A percentile compares a stretch with the other conserved stretches of the same genome.
Evolutionary conservation across 1,140 invertebrate genomes (phyloP).

Genomic region (Drosophila bocki): DNA sequence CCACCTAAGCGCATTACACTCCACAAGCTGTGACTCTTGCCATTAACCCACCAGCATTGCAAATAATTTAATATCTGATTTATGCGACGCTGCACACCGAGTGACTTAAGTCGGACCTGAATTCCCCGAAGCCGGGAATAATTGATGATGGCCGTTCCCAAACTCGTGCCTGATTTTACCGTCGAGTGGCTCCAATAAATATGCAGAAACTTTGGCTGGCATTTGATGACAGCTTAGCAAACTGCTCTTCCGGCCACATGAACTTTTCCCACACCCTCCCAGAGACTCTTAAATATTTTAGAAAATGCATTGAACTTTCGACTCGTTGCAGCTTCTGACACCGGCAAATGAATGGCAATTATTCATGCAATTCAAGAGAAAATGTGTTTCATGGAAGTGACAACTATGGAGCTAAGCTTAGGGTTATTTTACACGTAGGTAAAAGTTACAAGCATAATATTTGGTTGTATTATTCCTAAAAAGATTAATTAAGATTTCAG

Average conservation of each 20-base stretch:
- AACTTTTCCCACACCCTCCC: neutral
- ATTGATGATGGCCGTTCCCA: slow-evolving; percentile 27
- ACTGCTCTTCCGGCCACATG: slow-evolving; percentile 11
- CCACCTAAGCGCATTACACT: slow-evolving; percentile 45
- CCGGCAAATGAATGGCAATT: slow-evolving; percentile 33
- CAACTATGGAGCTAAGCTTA: neutral
- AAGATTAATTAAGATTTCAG: neutral
- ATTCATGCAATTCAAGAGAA: slow-evolving; percentile 14
- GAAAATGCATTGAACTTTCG: slow-evolving; percentile 34
- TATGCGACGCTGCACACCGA: slow-evolving; percentile 44
- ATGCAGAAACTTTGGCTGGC: slow-evolving; percentile 38
- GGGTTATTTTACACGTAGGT: neutral
- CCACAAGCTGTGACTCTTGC: slow-evolving; percentile 46
- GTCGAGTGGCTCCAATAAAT: slow-evolving; percentile 33
- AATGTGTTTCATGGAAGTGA: slow-evolving; percentile 7
- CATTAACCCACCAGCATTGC: slow-evolving; percentile 41
- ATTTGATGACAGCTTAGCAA: slow-evolving; percentile 22
- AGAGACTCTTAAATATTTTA: slow-evolving; percentile 35
- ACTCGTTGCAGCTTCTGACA: slow-evolving; percentile 20
- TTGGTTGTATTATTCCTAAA: neutral
- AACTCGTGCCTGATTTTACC: slow-evolving; percentile 12
- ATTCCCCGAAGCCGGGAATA: slow-evolving; percentile 31
- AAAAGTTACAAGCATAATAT: neutral
- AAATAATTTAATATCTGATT: slow-evolving; percentile 55
- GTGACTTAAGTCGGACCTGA: slow-evolving; percentile 43